Percentiles rank a stretch among this genome's conserved stretches.
phyloP scores from a whole-genome alignment of 2,888 invertebrate species.

The Pyralis farinalis region DNA sequence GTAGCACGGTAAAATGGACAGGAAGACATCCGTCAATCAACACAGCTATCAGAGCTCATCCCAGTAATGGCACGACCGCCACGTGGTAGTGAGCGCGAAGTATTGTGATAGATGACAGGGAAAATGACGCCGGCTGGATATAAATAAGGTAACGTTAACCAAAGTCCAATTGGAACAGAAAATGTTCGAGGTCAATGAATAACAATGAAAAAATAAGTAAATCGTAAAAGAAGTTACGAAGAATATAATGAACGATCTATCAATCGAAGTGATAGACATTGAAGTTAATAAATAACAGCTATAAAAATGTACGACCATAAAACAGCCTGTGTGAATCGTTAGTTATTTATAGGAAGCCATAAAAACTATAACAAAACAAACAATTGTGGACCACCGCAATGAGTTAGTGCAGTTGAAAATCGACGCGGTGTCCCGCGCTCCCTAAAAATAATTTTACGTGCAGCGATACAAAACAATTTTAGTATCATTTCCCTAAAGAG shows the following conservation, averaged over 20 bases:
- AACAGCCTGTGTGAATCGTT: constrained; percentile 50
- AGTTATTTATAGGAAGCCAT: constrained; percentile 62
- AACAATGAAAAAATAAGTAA: not conserved
- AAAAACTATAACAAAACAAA: constrained; percentile 63
- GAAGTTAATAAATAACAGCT: constrained; percentile 38
- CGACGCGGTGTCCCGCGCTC: constrained; percentile 57
- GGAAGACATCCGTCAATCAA: constrained; percentile 69
- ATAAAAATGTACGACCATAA: constrained; percentile 48
- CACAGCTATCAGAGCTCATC: constrained; percentile 47
- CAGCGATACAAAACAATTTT: constrained; percentile 13
- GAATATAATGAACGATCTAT: constrained; percentile 28
- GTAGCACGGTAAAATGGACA: constrained; percentile 38
- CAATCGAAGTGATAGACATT: constrained; percentile 39
- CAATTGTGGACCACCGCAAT: constrained; percentile 69
- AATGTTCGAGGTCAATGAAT: not conserved
- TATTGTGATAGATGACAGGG: constrained; percentile 30
- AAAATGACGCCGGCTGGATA: constrained; percentile 29
- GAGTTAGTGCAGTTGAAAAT: constrained; percentile 42
- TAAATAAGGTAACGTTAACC: constrained; percentile 21
- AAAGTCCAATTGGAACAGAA: not conserved
- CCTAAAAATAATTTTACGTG: constrained; percentile 50
- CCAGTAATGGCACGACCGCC: constrained; percentile 44
- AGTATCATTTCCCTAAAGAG: constrained; percentile 17
- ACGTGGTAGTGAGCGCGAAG: constrained; percentile 15
- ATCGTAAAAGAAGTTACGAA: not conserved